Evolutionary conservation across 35 echinoderm and acorn worm species (phyloP), one percentile per base, ranked within the genome.

Genomic region (Patiria miniata): DNA sequence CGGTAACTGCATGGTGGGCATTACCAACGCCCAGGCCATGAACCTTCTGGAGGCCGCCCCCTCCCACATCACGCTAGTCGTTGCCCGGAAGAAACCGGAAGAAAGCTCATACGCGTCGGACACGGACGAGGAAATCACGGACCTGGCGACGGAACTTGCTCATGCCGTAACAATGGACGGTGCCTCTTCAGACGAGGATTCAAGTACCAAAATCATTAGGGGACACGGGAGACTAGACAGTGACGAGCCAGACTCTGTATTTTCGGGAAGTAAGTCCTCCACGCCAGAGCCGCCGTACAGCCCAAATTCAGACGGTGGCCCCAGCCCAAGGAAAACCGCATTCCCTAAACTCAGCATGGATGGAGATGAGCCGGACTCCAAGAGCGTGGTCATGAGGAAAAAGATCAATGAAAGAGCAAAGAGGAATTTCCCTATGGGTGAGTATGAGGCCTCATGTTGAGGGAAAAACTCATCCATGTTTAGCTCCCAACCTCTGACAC

Each of bases 1-100:
- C 17, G 95, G 95, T 10, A 87, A 82, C 16, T 93, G 95, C 56
- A 97, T 97, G 95, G 91, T 97, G n/a, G 95, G 87, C 30, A 91
- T 97, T 54, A 93, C 95, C 32, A 65, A 97, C 76, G 53, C 52
- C 28, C 81, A 97, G 68, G 95, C 95, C 42, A 97, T 93, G 91
- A 81, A 90, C 54, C 86, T 97, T 30, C 53, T 97, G 23, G 54
- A 89, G 80, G 9, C 22, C 17, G 51, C 38, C 77, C 68, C 85
- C 5, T 88, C 79, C 51, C 81, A 79, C 2, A 81, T 86, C 7
- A 47, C 85, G 8, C 40, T 90, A 1, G 88, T 90, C 19, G 81
- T 90, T 3, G 81, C 88, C 19, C 38, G 88, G 29, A 90, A 90
- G 68, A 90, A 90, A 68, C 37, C 61, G 29, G 69, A 40, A 65